Percentiles rank a stretch among this genome's conserved stretches.
Conservation (phyloP, 2,113 vertebrate species). For the Scartelaos histophorus region DNA sequence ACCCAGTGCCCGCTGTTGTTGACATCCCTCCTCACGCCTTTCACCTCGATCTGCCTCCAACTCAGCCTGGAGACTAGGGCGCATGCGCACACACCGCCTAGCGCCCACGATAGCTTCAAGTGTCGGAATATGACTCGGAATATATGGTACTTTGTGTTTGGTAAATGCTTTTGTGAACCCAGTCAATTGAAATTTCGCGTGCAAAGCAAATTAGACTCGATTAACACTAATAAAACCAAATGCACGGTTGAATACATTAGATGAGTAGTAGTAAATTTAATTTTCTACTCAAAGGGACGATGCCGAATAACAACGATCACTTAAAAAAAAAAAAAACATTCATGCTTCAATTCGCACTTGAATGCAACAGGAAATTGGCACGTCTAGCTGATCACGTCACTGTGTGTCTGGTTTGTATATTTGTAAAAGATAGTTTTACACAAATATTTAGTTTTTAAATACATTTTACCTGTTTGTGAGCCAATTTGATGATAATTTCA, state of each 20-base stretch:
- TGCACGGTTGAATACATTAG: not conserved
- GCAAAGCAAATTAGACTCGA: too few species aligned
- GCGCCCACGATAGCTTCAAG: not conserved
- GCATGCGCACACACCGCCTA: slow-evolving; percentile 27
- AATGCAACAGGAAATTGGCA: not conserved
- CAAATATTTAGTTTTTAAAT: not conserved
- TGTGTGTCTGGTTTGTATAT: not conserved
- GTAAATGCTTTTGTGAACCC: not conserved
- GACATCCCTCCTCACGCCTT: slow-evolving; percentile 56
- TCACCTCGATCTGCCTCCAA: slow-evolving; percentile 15
- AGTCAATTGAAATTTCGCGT: not conserved
- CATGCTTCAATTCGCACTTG: not conserved
- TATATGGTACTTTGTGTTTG: not conserved
- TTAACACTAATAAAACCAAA: not conserved
- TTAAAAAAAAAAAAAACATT: not conserved
- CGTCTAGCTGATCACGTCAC: not conserved
- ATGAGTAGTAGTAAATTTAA: not conserved
- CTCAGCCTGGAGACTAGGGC: not conserved
- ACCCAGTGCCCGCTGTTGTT: slow-evolving; percentile 58
- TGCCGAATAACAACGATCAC: too few species aligned
- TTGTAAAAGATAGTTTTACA: not conserved
- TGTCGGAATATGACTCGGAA: not conserved
- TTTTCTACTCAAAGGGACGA: not conserved
- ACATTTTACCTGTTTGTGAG: not conserved
- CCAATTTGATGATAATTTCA: not conserved